These are phyloP conservation scores for Oceanites oceanicus DNA, from an alignment of 2,113 vertebrate species.

Conservation along the genomic window DNA sequence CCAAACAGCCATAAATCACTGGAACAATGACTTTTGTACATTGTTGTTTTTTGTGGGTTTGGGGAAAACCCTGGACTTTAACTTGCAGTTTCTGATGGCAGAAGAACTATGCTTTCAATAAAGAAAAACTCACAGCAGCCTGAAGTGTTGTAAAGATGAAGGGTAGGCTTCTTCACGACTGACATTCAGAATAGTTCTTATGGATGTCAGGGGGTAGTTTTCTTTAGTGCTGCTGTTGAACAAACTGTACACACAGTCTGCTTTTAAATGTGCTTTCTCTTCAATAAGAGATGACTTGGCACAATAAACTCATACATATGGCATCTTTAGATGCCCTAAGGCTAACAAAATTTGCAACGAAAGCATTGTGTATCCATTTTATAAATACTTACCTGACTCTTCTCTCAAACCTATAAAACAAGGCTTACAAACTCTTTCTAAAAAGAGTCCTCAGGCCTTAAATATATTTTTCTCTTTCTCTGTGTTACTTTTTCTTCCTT, in stretches of 20 bases:
- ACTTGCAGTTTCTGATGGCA: background rate
- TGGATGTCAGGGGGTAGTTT: background rate
- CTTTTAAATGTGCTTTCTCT: background rate
- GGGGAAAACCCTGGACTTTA: background rate
- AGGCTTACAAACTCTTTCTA: background rate
- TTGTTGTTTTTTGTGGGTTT: background rate
- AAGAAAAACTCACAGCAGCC: background rate
- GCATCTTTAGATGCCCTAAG: background rate
- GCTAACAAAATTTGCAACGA: background rate
- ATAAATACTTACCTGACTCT: background rate
- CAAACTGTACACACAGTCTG: background rate
- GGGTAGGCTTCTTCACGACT: background rate
- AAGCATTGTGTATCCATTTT: background rate
- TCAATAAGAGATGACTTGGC: background rate
- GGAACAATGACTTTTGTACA: background rate
- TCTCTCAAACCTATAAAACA: background rate
- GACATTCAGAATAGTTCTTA: background rate
- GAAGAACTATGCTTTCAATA: background rate
- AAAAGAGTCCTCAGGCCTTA: background rate
- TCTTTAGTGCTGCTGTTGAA: background rate
- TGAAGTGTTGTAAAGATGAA: constrained; percentile 13
- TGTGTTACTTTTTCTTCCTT: background rate
- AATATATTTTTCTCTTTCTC: background rate
- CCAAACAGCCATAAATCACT: background rate
- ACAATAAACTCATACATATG: background rate